Evolutionary conservation across 2,113 vertebrate genomes (phyloP).

Genomic region (Hemiscyllium ocellatum): DNA sequence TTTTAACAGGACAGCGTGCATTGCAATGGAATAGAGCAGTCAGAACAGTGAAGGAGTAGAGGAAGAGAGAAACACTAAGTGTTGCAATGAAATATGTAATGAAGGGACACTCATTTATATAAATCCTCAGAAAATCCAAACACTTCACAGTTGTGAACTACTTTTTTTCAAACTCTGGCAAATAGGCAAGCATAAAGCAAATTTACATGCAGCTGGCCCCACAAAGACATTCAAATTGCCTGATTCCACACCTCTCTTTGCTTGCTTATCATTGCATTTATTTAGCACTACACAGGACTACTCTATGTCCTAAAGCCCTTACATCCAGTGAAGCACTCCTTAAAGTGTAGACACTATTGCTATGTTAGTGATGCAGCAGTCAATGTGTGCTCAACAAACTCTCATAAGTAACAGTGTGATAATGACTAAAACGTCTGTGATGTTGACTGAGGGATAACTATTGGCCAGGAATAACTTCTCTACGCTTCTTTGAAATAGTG

Average conservation of each 20-base stretch:
- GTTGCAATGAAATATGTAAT: not conserved
- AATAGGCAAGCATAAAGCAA: not conserved
- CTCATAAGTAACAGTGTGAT: no score
- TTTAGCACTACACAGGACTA: not conserved
- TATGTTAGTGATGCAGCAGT: no score
- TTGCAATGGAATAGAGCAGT: not conserved
- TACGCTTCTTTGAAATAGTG: no score
- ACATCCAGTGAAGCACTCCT: no score
- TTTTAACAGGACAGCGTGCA: not conserved
- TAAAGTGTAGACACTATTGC: no score
- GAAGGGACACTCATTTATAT: not conserved
- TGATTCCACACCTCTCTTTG: no score
- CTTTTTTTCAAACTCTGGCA: no score
- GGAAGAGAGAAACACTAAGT: not conserved
- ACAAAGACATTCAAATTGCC: not conserved
- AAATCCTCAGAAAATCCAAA: not conserved
- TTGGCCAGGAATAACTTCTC: no score
- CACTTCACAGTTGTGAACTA: not conserved
- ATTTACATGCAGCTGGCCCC: not conserved
- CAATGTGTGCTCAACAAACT: no score
- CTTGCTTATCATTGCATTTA: not conserved
- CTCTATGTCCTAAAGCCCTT: no score
- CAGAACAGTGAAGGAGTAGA: not conserved
- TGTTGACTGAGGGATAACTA: not conserved
- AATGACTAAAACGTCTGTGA: not conserved